These are phyloP conservation scores for Sebastes schlegelii DNA, from an alignment of 2,113 vertebrate species.

Conservation along the genomic window DNA sequence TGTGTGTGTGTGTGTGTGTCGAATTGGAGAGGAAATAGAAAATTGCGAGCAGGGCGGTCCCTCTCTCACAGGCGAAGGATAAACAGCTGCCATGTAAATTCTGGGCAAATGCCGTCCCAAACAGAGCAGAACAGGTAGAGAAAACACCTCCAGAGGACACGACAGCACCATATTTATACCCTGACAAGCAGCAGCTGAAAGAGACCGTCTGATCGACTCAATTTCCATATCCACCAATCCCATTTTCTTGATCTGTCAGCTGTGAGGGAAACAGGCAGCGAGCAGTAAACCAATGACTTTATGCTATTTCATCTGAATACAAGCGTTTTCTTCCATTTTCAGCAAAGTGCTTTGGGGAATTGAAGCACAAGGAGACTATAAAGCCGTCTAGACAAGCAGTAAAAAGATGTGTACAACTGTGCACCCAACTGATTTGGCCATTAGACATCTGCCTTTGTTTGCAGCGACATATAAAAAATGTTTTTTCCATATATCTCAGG, in stretches of 20 bases:
- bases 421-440: slow-evolving; percentile 27
- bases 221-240: slow-evolving; percentile 27
- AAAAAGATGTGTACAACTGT: slow-evolving; percentile 42
- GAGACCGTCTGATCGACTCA: background rate
- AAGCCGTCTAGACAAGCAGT: slow-evolving; percentile 51
- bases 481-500: slow-evolving; percentile 19
- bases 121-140: slow-evolving; percentile 66
- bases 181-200: background rate
- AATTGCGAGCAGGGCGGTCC: slow-evolving; percentile 66
- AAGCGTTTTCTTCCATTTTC: slow-evolving; percentile 29
- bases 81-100: slow-evolving; percentile 67
- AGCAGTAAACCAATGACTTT: slow-evolving; percentile 34
- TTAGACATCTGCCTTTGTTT: slow-evolving; percentile 46
- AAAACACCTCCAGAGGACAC: slow-evolving; percentile 52
- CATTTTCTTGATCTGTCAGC: slow-evolving; percentile 29
- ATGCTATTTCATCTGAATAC: slow-evolving; percentile 30
- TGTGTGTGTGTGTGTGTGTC: no score
- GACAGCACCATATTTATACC: background rate
- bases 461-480: slow-evolving; percentile 17
- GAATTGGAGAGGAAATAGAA: slow-evolving; percentile 67
- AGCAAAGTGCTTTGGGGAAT: slow-evolving; percentile 39
- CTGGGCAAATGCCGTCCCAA: slow-evolving; percentile 52
- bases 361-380: slow-evolving; percentile 38
- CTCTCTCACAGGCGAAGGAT: slow-evolving; percentile 45
- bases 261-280: slow-evolving; percentile 20